Evolutionary conservation across 2,797 vertebrate species (phyloP), one percentile per base, ranked within the genome.

Genomic region (Allobates femoralis): DNA sequence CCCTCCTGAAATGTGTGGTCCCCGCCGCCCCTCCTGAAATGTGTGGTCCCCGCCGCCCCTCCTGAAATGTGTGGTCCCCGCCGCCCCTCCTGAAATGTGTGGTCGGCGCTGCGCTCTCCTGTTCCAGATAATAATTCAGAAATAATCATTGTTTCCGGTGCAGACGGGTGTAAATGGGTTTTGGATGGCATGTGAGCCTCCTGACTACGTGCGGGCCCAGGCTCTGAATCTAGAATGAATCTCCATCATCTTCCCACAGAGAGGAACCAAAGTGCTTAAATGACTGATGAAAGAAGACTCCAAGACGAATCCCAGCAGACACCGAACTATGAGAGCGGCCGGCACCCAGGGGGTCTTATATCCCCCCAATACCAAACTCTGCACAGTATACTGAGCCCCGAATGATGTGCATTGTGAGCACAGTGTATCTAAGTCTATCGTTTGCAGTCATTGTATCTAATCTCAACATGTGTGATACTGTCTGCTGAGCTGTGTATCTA

Each of bases 151-250:
- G 41, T 34, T 58, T 81, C 79, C 51, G 41, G 41, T 51, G n/a
- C 79, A 28, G 26, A 3, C 37, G 16, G 19, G 53, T 74, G 23
- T 23, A 53, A 82, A 23, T 10, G 69, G 41, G 80, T 55, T 55
- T 82, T 60, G 23, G 3, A 50, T 46, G 32, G 58, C 26, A n/a
- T 37, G 41, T 55, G 10, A 37, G 21, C 28, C 10, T 51, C 60
- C 51, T 11, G 67, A 58, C 53, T 41, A 11, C 28, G 62, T 81
- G 41, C 41, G 41, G 58, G 46, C 18, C 34, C 18, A 37, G 19
- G 81, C 67, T 2, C 3, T 16, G 67, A 83, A 83, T 83, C 81
- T 34, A 56, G 37, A 83, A 83, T 83, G 81, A 83, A 73, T 74
- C 51, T 69, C 30, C 21, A 1, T 34, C 46, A 19, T 34, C 53